phyloP scores from a whole-genome alignment of 1,140 invertebrate species.

The Thalassaphorura encarpata region DNA sequence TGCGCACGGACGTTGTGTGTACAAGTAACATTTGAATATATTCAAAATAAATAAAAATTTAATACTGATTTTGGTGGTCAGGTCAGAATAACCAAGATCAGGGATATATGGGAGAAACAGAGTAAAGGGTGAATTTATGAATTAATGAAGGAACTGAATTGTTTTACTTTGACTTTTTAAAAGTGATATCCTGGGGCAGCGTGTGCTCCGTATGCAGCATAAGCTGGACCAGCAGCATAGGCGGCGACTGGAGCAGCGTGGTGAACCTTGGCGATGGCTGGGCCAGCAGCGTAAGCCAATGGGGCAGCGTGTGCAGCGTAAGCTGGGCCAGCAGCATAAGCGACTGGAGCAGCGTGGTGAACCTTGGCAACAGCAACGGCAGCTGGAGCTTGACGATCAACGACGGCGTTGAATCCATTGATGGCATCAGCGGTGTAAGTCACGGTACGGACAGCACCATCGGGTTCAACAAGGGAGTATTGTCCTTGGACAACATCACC shows the following conservation, averaged over 20 bases:
- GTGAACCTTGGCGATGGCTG: not conserved
- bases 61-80: no score
- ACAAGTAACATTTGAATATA: no score
- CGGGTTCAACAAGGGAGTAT: conserved; percentile 14
- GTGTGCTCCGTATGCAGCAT: not conserved
- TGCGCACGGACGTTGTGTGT: no score
- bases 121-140: no score
- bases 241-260: not conserved
- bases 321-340: not conserved
- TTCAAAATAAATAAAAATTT: no score
- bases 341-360: not conserved
- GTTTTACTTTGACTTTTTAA: no score
- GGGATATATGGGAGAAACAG: no score
- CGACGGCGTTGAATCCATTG: not conserved
- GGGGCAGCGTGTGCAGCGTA: not conserved
- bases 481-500: conserved; percentile 38
- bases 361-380: not conserved
- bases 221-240: not conserved
- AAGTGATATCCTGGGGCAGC: no score
- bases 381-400: not conserved
- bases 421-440: conserved; percentile 7
- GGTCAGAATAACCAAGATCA: no score
- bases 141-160: no score
- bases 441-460: conserved; percentile 1
- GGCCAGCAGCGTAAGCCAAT: not conserved